A percentile compares a stretch with the other conserved stretches of the same genome.
phyloP scores from a whole-genome alignment of 2,888 invertebrate species.

The Sabatieria punctata region DNA sequence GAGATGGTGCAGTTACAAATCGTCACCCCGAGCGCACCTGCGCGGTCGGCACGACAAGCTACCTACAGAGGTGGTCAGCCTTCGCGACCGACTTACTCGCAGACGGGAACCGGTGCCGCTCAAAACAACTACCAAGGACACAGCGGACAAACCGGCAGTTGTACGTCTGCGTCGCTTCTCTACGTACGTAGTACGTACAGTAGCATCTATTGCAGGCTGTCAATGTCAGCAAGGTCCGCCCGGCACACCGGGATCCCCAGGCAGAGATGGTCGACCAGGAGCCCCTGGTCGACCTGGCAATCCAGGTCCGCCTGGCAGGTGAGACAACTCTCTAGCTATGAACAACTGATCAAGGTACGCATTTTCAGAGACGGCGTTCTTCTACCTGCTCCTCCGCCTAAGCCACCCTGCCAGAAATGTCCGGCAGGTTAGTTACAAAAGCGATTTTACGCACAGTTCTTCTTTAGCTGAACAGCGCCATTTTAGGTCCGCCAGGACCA shows the following conservation, averaged over 20 bases:
- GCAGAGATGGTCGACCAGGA: constrained; percentile 24
- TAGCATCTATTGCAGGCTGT: constrained; percentile 17
- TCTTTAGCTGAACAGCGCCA: constrained; percentile 10
- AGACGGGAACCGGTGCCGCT: neutral
- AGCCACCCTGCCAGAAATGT: constrained; percentile 29
- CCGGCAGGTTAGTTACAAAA: constrained; percentile 9
- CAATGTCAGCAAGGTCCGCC: constrained; percentile 27
- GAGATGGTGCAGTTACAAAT: constrained; percentile 29
- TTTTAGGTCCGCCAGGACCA: constrained; percentile 9
- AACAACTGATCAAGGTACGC: no score
- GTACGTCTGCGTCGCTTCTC: no score
- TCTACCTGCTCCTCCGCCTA: constrained; percentile 29
- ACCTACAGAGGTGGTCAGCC: neutral
- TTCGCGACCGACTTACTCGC: neutral
- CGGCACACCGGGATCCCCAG: constrained; percentile 20
- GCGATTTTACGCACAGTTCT: constrained; percentile 5
- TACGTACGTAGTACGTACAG: no score
- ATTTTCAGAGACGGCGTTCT: constrained; percentile 23
- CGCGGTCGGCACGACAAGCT: neutral
- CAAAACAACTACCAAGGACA: constrained; percentile 10
- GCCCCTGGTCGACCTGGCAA: constrained; percentile 25
- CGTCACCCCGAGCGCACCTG: constrained; percentile 13
- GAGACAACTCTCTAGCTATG: no score
- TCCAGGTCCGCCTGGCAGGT: constrained; percentile 22
- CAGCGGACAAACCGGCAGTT: no score